Base-by-base conservation (phyloP, 2,113 vertebrate genomes). In the Stercorarius parasiticus region DNA sequence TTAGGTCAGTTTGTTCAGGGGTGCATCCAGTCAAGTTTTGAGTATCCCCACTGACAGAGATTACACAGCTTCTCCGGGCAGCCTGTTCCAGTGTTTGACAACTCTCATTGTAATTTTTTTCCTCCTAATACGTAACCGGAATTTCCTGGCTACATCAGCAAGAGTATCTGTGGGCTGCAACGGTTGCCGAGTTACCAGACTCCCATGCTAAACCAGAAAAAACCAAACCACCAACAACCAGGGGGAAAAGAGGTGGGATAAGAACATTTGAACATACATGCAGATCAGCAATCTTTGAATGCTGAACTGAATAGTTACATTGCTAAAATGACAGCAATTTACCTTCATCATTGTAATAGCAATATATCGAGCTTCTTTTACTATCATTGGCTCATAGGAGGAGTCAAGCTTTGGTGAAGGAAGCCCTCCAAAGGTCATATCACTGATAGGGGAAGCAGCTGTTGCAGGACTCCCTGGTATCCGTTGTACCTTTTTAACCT, bases 281-380 rank as follows among this genome's bases (percentile, higher is more conserved):
- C 21, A 74, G 15, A 64, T 53, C 13, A 74, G 15, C 16, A 10
- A 40, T 74, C 6, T 38, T 32, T 7, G 25, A 85, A 70, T 52
- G 42, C 3, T 23, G 18, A 49, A 56, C 86, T 52, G 34, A 29
- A 26, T 0, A 82, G 13, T 38, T 59, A 50, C 3, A 69, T 20
- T 58, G 38, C 23, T 49, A 36, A 78, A 81, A 69, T 18, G 18
- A 14, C 65, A 71, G 15, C 23, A 53, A 77, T 93, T 96, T 97
- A 99, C 99, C 99, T 99, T 99, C 99, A 99, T 99, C 99, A 99
- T 99, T 85, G 99, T 99, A 95, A 99, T 99, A 65, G 99, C 99
- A 95, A 99, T 99, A 86, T 99, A 99, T 34, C 99, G 98, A 62
- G 99, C 99, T 96, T 99, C 99, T 94, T 99, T 99, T 80, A 99